phyloP scores from a whole-genome alignment of 2,797 vertebrate genomes.

The Megaceryle alcyon region DNA sequence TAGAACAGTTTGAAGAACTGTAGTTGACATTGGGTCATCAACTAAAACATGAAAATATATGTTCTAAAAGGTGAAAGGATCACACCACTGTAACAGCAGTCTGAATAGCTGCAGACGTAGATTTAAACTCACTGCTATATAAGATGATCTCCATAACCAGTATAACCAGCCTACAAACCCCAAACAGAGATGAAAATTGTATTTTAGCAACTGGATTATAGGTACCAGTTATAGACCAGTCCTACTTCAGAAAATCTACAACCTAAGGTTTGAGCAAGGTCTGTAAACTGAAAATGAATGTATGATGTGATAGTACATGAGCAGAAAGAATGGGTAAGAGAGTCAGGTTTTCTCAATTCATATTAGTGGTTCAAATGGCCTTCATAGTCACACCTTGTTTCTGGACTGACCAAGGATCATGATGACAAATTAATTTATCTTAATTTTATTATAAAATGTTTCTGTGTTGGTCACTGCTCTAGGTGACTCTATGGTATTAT shows the following conservation, averaged over 20 bases:
- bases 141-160: background rate
- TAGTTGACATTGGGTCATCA: background rate
- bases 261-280: background rate
- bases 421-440: background rate
- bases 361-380: background rate
- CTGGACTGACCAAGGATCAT: background rate
- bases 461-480: background rate
- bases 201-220: background rate
- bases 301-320: background rate
- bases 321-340: background rate
- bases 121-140: background rate
- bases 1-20: background rate
- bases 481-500: background rate
- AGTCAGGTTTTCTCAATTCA: background rate
- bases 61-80: background rate
- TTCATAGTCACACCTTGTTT: background rate
- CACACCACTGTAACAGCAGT: background rate
- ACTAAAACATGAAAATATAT: background rate
- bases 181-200: background rate
- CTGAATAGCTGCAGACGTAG: background rate
- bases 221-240: no score
- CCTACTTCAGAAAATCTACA: background rate
- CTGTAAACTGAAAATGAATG: background rate
- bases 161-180: background rate
- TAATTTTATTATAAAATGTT: background rate